Evolutionary conservation across 2,113 vertebrate species (phyloP), one percentile per base, ranked within the genome.

Genomic region (Dromiciops gliroides): DNA sequence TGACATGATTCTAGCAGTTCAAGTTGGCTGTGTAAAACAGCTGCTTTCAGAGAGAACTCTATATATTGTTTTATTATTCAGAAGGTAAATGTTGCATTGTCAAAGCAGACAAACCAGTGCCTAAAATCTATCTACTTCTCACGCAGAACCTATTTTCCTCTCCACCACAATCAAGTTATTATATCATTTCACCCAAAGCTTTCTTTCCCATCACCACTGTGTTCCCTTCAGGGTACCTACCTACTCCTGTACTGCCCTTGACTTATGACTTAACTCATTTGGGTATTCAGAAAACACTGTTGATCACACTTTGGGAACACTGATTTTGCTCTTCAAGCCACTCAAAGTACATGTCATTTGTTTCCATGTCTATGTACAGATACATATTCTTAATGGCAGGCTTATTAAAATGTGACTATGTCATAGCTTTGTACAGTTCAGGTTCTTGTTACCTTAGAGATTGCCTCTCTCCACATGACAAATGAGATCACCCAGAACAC

Each of bases 401-500:
- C 37, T 23, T 9, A 67, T 60, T 93, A 25, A 8, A 52, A 94
- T 89, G 48, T 89, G 25, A 90, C 52, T 89, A 0, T 48, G 23
- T 60, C 49, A 25, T 48, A 56, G 92, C 44, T 91, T 94, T 93
- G 25, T 2, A 2, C 50, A 83, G 48, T 56, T 95, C 60, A 51
- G 52, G 48, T 23, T 92, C 94, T 93, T 51, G 97, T 97, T 97
- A 95, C 97, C 97, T 96, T 96, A 93, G 95, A 52, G 93, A 93
- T 97, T 47, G 88, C 93, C 44, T 0, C 67, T 56, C 90, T 93
- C 92, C 94, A 96, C 16, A 0, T 94, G 91, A 75, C 92, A 94
- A 94, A 93, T 96, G 96, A 97, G 94, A 96, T 97, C 96, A 97
- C 91, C 95, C 50, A 90, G 90, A 56, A 93, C 93, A 95, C 92